A percentile compares a stretch with the other conserved stretches of the same genome.
phyloP scores from a whole-genome alignment of 2,888 invertebrate species.

The Lithodes maja region DNA sequence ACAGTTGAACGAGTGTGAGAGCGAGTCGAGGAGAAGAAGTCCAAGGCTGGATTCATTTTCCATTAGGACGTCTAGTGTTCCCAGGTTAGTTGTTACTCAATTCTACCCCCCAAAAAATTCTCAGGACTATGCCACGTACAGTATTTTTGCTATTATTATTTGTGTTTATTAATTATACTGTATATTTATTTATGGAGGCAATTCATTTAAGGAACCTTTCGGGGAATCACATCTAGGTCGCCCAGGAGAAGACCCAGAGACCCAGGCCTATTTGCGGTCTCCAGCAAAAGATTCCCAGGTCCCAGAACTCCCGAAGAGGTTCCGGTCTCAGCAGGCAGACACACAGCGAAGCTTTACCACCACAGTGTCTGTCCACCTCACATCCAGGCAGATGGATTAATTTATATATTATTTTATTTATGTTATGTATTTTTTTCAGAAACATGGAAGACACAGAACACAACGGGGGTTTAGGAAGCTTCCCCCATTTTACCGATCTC shows the following conservation, averaged over 20 bases:
- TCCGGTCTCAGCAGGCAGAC: no score
- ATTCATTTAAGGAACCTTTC: no score
- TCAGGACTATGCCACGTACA: not conserved
- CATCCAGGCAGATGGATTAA: no score
- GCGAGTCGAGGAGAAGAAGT: conserved; percentile 45
- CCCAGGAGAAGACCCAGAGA: no score
- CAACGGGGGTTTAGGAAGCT: conserved; percentile 28
- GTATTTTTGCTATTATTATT: not conserved
- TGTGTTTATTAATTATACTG: not conserved
- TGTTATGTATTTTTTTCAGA: not conserved
- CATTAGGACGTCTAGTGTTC: conserved; percentile 40
- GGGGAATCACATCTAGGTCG: no score
- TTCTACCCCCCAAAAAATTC: not conserved
- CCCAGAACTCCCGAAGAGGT: no score
- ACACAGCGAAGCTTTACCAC: no score
- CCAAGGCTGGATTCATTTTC: conserved; percentile 39
- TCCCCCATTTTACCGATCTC: conserved; percentile 4
- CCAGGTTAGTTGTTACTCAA: conserved; percentile 29
- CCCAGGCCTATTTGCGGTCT: no score
- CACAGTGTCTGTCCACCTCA: no score
- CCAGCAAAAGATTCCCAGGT: no score
- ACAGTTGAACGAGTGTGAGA: conserved; percentile 34
- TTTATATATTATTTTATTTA: no score
- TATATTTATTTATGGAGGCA: no score
- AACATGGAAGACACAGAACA: conserved; percentile 49